Percentiles rank a stretch among this genome's conserved stretches.
These are phyloP conservation scores for Halcyon smyrnensis DNA, from an alignment of 2,797 vertebrate species.

Conservation along the genomic window DNA sequence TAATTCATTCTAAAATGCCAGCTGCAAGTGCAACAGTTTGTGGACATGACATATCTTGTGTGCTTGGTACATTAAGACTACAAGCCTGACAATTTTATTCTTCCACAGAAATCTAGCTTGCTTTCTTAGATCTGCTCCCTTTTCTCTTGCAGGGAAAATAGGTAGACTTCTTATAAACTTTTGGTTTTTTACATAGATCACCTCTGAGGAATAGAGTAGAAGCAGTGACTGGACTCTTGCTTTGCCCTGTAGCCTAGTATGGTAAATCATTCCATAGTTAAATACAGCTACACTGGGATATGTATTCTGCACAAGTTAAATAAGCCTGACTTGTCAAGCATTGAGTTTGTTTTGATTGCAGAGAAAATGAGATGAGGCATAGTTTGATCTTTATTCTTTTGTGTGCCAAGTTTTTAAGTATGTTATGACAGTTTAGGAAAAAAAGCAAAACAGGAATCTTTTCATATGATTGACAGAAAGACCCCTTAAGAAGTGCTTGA, in stretches of 20 bases:
- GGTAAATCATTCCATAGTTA: not conserved
- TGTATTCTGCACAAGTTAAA: not conserved
- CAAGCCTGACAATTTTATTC: not conserved
- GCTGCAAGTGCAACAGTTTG: not conserved
- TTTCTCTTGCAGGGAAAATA: not conserved
- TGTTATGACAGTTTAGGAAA: conserved; percentile 4
- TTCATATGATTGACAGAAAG: conserved; percentile 20
- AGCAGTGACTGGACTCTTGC: not conserved
- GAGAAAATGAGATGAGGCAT: not conserved
- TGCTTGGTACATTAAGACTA: not conserved
- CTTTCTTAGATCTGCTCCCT: not conserved
- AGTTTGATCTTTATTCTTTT: not conserved
- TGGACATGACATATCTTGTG: not conserved
- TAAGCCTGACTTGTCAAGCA: not conserved
- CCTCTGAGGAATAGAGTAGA: not conserved
- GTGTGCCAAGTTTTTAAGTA: not conserved
- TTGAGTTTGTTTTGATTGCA: conserved; percentile 21
- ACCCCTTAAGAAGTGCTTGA: not conserved
- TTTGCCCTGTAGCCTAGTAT: not conserved
- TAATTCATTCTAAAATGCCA: conserved; percentile 43
- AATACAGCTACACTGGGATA: not conserved
- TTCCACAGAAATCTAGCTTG: not conserved
- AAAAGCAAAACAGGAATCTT: not conserved
- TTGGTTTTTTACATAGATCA: not conserved
- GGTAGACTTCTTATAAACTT: not conserved